phyloP scores from a whole-genome alignment of 92 coral and sea anemone species.

The Umimayanthus chanpuru region DNA sequence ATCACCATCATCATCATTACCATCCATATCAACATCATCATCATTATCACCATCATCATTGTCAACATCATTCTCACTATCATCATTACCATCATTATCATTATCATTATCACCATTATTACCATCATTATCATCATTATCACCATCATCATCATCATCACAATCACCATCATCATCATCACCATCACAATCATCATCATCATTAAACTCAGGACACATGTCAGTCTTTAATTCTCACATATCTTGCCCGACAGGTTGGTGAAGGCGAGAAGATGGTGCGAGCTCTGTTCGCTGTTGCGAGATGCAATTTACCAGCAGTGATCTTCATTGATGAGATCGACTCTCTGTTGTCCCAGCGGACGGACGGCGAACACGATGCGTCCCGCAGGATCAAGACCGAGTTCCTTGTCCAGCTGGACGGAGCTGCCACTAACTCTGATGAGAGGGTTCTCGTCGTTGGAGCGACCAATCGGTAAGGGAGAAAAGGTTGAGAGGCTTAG shows the following conservation, averaged over 20 bases:
- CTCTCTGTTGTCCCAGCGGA: conserved; percentile 92
- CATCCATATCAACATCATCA: no score
- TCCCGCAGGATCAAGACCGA: conserved; percentile 98
- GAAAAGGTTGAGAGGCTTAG: not conserved
- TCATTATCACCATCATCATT: no score
- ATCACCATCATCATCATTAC: no score
- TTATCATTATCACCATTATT: no score
- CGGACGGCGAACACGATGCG: conserved; percentile 97
- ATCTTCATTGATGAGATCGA: conserved; percentile 98
- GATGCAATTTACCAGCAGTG: conserved; percentile 94
- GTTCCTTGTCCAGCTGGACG: conserved; percentile 95
- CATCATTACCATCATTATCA: no score
- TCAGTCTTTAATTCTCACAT: not conserved
- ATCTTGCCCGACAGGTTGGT: conserved; percentile 68
- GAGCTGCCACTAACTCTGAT: conserved; percentile 92
- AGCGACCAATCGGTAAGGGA: conserved; percentile 89
- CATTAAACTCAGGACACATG: not conserved
- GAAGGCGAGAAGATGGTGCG: conserved; percentile 99
- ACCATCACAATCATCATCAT: no score
- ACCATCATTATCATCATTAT: no score
- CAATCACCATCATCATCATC: no score
- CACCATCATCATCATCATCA: no score
- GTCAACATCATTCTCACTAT: no score
- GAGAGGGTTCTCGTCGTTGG: conserved; percentile 94
- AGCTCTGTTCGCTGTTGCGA: conserved; percentile 95